A percentile compares a stretch with the other conserved stretches of the same genome.
These are phyloP conservation scores for Drosophila elegans DNA, from an alignment of 1,140 invertebrate genomes.

Conservation along the genomic window DNA sequence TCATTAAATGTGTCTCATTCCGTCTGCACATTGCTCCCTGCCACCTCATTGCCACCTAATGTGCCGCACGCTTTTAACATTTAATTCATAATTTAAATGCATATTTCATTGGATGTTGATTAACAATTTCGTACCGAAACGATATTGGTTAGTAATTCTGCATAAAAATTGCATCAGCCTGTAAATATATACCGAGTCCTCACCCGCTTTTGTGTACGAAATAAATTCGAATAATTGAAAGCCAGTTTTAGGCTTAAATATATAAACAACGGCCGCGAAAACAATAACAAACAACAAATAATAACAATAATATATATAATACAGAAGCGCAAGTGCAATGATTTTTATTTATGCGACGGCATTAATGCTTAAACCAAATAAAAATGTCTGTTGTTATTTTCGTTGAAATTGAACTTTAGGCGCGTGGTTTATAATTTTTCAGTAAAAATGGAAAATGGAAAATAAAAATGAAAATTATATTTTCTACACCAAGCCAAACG, in stretches of 20 bases:
- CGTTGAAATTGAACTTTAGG: conserved; percentile 39
- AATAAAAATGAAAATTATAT: conserved; percentile 41
- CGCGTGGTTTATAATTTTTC: conserved; percentile 21
- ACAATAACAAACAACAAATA: conserved; percentile 55
- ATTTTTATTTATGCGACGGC: conserved; percentile 71
- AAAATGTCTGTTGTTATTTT: conserved; percentile 27
- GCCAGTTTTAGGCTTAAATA: conserved; percentile 70
- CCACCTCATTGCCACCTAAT: conserved; percentile 48
- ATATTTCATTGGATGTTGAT: conserved; percentile 61
- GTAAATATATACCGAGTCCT: conserved; percentile 37
- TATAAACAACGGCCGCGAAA: conserved; percentile 20
- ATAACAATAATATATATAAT: conserved; percentile 58
- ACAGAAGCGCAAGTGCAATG: conserved; percentile 80
- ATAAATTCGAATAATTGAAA: conserved; percentile 68
- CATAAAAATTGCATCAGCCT: conserved; percentile 80
- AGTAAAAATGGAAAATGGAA: conserved; percentile 20
- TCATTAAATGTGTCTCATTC: conserved; percentile 41
- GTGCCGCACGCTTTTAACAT: conserved; percentile 63
- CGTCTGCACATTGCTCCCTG: conserved; percentile 64
- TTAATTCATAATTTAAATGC: conserved; percentile 81
- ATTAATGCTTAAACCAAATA: conserved; percentile 48
- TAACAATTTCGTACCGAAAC: conserved; percentile 52
- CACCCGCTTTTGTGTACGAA: conserved; percentile 17
- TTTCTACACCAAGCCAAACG: conserved; percentile 22
- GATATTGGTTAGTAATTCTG: conserved; percentile 75